Evolutionary conservation across 2,113 vertebrate genomes (phyloP).

Genomic region (Actenoides lindsayi): DNA sequence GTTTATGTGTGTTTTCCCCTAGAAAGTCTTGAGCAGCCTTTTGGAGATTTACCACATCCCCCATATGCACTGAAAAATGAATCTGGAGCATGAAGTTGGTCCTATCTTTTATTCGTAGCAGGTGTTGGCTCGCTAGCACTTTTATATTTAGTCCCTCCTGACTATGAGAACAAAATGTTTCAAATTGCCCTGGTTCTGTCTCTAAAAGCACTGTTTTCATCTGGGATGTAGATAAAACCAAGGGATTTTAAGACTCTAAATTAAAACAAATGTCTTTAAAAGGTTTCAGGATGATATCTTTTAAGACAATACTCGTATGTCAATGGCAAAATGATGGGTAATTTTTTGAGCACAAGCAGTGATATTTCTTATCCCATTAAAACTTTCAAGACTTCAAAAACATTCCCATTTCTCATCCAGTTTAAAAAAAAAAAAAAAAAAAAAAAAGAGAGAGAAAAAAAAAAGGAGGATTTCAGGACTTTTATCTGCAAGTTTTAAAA

Average conservation of each 20-base stretch:
- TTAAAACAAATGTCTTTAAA: neutral
- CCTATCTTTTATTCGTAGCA: constrained; percentile 18
- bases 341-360: neutral
- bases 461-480: neutral
- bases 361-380: neutral
- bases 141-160: constrained; percentile 36
- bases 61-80: constrained; percentile 5
- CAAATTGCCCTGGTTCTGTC: neutral
- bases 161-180: constrained; percentile 41
- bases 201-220: constrained; percentile 18
- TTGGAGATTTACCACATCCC: neutral
- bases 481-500: neutral
- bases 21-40: neutral
- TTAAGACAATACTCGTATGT: neutral
- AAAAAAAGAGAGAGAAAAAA: neutral
- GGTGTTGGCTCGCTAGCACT: constrained; percentile 29
- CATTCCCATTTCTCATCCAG: neutral
- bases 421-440: neutral
- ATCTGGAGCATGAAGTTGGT: neutral
- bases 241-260: neutral
- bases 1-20: neutral
- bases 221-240: neutral
- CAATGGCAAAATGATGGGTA: neutral
- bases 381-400: neutral
- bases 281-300: neutral